Base-by-base conservation (phyloP, 1,140 invertebrate genomes). In the Bombus superbus region DNA sequence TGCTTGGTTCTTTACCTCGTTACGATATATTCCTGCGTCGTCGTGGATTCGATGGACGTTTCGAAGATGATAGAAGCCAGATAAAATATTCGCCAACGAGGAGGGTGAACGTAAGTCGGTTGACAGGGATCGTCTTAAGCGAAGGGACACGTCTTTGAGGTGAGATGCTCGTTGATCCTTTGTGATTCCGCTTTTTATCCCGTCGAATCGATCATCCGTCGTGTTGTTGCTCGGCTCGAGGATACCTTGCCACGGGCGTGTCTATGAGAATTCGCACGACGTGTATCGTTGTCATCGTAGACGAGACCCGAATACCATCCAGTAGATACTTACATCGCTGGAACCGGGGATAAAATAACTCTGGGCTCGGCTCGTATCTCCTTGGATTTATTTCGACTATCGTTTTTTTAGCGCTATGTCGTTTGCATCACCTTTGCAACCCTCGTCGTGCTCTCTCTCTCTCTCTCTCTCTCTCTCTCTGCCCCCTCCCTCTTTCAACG, bases 181-280 rank as follows among this genome's bases (percentile, higher is more conserved):
- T 84, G 85, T 95, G 92, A 95, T 94, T 91, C 91, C 92, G 92
- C 90, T 90, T 85, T 86, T 95, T 94, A 95, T 95, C 94, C 94
- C 92, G 11, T 80, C 91, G 92, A 94, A 95, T 95, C 94, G 93
- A 95, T 95, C 94, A 95, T 94, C 92, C 91, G 93, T 93, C 93
- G 92, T 86, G 82, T 80, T 85, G 91, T 80, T 86, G 91, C 83
- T 79, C 85, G 89, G 89, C 89, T 92, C 82, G 88, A 81, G 86
- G 88, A 90, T 87, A 87, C 87, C 83, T 86, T 87, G 59, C 44
- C 81, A 84, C 68, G 85, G 85, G 15, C 75, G 75, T 86, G 78
- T 87, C 85, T 77, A 90, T 88, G 85, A 68, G 87, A 82, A 62
- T 89, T 87, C 80, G 82, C 57, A 22, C 77, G 86, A 87, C 64